Conservation (phyloP, 1,140 invertebrate genomes). For the Onthophagus taurus region DNA sequence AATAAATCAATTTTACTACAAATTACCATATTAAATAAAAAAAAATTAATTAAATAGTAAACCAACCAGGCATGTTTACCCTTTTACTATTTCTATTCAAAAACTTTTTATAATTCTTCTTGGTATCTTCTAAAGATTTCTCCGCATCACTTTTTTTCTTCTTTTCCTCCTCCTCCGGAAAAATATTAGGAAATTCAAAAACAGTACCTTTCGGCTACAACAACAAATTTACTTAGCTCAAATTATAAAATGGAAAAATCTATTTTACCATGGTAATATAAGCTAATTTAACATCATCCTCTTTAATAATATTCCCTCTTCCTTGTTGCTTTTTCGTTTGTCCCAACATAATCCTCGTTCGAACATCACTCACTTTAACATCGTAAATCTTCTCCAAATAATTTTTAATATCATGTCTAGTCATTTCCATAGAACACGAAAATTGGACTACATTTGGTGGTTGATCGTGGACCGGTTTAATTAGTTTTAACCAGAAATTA, state of each 20-base stretch:
- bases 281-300: conserved; percentile 77
- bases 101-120: conserved; percentile 40
- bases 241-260: conserved; percentile 13
- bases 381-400: conserved; percentile 94
- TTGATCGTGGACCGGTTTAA: conserved; percentile 53
- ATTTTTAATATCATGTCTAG: conserved; percentile 75
- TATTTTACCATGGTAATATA: conserved; percentile 68
- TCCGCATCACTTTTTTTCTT: conserved; percentile 41
- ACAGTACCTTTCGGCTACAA: conserved; percentile 44
- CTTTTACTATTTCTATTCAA: conserved; percentile 41
- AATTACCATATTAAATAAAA: too few relatives aligned
- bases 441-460: conserved; percentile 72
- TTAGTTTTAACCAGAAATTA: conserved; percentile 90
- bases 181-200: conserved; percentile 51
- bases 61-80: conserved; percentile 51
- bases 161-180: conserved; percentile 32
- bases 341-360: conserved; percentile 60
- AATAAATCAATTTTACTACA: too few relatives aligned
- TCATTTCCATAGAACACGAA: conserved; percentile 83
- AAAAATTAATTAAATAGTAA: conserved; percentile 44
- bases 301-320: conserved; percentile 60
- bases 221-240: conserved; percentile 1
- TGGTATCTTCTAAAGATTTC: conserved; percentile 39
- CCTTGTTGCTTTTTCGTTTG: conserved; percentile 40
- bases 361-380: conserved; percentile 56